Evolutionary conservation across 2,113 vertebrate species (phyloP), one percentile per base, ranked within the genome.

Genomic region (Mixornis gularis): DNA sequence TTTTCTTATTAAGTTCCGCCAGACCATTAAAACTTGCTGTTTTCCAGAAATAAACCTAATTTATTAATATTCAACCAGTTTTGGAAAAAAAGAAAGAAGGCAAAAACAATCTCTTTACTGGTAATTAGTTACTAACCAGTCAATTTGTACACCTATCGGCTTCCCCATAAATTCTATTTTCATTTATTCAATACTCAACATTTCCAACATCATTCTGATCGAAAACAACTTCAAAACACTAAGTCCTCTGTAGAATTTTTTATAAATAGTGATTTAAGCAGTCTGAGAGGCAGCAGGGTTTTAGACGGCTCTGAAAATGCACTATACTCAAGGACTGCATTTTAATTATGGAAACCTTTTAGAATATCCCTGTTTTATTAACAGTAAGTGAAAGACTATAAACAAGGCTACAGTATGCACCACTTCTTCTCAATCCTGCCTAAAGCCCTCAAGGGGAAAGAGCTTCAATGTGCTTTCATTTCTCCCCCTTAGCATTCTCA

Each of bases 61-160:
- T 97, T 97, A 96, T 97, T 97, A 98, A 98, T 96, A 97, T 95
- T 96, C 94, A 94, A 64, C 62, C 97, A 97, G 97, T 97, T 97
- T 96, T 91, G 41, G 49, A 24, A 55, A 88, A 85, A 84, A 79
- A 38, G 19, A 94, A 40, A 79, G 41, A 76, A 84, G 80, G 94
- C 85, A 92, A 94, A 89, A 95, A 55, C 12, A 88, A 43, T 41
- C 89, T 86, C 96, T 79, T 89, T 87, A 85, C 77, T 82, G 89
- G 96, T 96, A 97, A 98, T 97, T 96, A 97, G 96, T 96, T 96
- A 97, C 95, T 90, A 97, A 96, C 94, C 92, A 76, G 90, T 89
- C 36, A 72, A 91, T 95, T 79, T 86, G 82, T 92, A 94, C 48
- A 76, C 79, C 91, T 94, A 92, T 79, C 87, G 91, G 92, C 81